These are phyloP conservation scores for Sylvilagus floridanus DNA, from an alignment of 2,797 vertebrate genomes.

Conservation along the genomic window DNA sequence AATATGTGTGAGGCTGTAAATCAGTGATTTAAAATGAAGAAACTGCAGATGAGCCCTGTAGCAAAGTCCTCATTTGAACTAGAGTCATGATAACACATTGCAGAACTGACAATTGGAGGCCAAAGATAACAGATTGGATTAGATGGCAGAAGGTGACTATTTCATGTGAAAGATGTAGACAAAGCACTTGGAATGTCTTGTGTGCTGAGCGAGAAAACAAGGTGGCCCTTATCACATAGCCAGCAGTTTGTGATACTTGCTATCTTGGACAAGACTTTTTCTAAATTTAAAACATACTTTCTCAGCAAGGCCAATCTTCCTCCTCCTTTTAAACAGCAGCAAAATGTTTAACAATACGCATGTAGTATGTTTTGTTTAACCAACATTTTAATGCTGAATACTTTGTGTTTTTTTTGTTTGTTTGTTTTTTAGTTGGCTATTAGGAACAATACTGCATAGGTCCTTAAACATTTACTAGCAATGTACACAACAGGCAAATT, in stretches of 20 bases:
- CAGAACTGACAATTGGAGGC: not conserved
- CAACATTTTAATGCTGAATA: not conserved
- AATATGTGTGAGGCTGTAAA: constrained; percentile 22
- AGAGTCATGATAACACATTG: constrained; percentile 25
- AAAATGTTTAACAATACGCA: not conserved
- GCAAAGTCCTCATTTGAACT: constrained; percentile 28
- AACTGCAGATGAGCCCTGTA: not conserved
- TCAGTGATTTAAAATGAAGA: constrained; percentile 39
- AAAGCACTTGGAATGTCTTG: not conserved
- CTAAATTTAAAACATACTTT: constrained; percentile 21
- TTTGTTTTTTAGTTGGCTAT: not conserved
- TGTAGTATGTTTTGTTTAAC: not conserved
- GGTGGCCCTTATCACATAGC: not conserved
- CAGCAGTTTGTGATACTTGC: not conserved
- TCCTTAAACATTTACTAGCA: not conserved
- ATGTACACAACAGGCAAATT: constrained; percentile 2
- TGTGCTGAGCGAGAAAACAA: not conserved
- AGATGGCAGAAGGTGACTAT: constrained; percentile 12
- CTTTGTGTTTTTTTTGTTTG: not conserved
- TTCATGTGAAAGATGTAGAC: constrained; percentile 46
- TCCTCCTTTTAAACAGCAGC: not conserved
- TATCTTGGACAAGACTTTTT: not conserved
- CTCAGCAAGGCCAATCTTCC: not conserved
- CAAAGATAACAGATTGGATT: constrained; percentile 42
- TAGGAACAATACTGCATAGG: not conserved